A percentile compares a stretch with the other conserved stretches of the same genome.
Evolutionary conservation across 2,113 vertebrate species (phyloP).

Genomic region (Xyliphius kryptos): DNA sequence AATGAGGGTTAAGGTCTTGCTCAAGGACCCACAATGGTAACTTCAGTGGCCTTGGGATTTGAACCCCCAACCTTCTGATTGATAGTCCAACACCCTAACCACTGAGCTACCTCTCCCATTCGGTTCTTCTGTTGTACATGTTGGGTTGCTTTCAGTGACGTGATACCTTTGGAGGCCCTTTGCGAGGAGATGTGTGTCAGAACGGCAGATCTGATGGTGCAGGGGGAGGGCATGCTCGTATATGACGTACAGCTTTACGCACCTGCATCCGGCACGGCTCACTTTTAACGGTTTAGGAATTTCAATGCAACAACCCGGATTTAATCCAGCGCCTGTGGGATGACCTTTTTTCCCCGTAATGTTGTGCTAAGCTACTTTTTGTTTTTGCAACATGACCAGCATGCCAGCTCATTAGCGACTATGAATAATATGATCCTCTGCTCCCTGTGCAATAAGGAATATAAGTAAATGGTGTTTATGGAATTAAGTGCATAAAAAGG

Average conservation of each 20-base stretch:
- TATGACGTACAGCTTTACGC: too few species aligned
- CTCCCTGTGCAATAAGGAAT: slow-evolving; percentile 43
- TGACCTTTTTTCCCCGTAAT: slow-evolving; percentile 28
- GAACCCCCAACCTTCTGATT: too few species aligned
- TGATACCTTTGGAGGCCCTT: neutral
- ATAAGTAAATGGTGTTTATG: slow-evolving; percentile 51
- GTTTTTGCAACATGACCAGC: slow-evolving; percentile 32
- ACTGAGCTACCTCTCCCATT: too few species aligned
- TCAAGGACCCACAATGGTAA: too few species aligned
- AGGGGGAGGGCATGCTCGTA: neutral
- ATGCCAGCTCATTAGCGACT: slow-evolving; percentile 34
- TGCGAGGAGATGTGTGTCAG: neutral
- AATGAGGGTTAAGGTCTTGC: too few species aligned
- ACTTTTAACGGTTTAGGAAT: too few species aligned
- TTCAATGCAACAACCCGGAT: neutral
- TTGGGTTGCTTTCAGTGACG: slow-evolving; percentile 28
- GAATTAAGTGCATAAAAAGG: slow-evolving; percentile 46
- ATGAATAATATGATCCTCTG: slow-evolving; percentile 30
- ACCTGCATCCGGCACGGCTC: too few species aligned
- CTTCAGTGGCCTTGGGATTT: too few species aligned
- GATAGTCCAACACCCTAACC: too few species aligned
- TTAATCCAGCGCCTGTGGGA: neutral
- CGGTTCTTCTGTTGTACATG: slow-evolving; percentile 31
- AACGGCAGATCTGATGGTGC: neutral
- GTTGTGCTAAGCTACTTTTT: slow-evolving; percentile 26